Conservation (phyloP, 2,113 vertebrate species). For the Apistogramma diplotaenia region DNA sequence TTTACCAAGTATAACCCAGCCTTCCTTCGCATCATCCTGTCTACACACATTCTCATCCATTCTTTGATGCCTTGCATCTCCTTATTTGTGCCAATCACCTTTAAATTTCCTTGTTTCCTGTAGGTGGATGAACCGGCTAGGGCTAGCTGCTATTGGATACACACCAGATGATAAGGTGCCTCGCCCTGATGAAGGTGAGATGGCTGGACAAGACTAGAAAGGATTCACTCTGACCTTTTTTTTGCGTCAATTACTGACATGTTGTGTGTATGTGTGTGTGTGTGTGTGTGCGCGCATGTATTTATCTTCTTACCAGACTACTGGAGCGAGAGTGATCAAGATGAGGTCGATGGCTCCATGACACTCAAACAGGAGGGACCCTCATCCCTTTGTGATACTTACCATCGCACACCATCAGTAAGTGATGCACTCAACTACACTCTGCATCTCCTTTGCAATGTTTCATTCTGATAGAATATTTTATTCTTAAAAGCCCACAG, state of each 20-base stretch:
- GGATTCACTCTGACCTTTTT: neutral
- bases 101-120: neutral
- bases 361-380: constrained; percentile 89
- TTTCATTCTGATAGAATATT: constrained; percentile 55
- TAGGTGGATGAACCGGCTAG: constrained; percentile 94
- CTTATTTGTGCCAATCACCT: neutral
- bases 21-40: neutral
- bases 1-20: constrained; percentile 14
- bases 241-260: neutral
- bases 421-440: constrained; percentile 58
- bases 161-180: constrained; percentile 91
- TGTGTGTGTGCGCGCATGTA: neutral
- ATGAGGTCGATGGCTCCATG: constrained; percentile 86
- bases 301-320: constrained; percentile 78
- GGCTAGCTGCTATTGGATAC: constrained; percentile 89
- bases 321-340: constrained; percentile 94
- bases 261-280: neutral
- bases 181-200: constrained; percentile 88
- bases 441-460: constrained; percentile 9
- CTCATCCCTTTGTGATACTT: constrained; percentile 80
- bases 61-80: neutral
- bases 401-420: constrained; percentile 87
- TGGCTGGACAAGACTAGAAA: neutral
- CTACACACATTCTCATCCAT: neutral
- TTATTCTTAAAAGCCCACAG: constrained; percentile 52